Evolutionary conservation across 2,797 vertebrate species (phyloP).

Genomic region (Anolis apletophallus): DNA sequence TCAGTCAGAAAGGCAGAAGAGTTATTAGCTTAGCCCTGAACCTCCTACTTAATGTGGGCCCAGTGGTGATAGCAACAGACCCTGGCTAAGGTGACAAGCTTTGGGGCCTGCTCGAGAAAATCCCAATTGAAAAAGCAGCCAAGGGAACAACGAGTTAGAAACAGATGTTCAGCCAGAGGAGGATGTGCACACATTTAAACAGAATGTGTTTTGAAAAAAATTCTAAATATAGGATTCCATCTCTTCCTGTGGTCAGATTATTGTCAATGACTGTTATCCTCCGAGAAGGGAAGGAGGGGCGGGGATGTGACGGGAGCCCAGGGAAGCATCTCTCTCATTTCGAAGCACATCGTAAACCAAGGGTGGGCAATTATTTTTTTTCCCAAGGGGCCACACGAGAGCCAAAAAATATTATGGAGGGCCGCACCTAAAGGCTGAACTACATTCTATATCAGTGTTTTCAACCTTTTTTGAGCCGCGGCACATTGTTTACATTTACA

Average conservation of each 20-base stretch:
- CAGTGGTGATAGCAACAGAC: conserved; percentile 96
- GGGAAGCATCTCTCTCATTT: conserved; percentile 57
- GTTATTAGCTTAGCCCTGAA: conserved; percentile 99
- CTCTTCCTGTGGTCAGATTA: conserved; percentile 48
- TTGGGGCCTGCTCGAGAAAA: conserved; percentile 98
- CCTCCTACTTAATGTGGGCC: conserved; percentile 98
- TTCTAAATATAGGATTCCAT: conserved; percentile 71
- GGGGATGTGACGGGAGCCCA: background rate
- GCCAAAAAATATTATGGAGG: too few relatives aligned
- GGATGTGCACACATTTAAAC: conserved; percentile 78
- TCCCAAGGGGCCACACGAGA: too few relatives aligned
- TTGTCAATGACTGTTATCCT: conserved; percentile 65
- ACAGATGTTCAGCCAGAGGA: conserved; percentile 95
- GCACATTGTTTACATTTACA: too few relatives aligned
- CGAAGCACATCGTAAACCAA: conserved; percentile 63
- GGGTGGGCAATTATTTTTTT: too few relatives aligned
- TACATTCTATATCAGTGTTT: too few relatives aligned
- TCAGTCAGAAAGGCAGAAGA: conserved; percentile 95
- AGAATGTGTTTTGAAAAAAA: conserved; percentile 78
- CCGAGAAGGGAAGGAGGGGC: background rate
- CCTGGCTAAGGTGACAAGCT: conserved; percentile 98
- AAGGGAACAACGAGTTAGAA: conserved; percentile 98
- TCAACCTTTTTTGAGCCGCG: too few relatives aligned
- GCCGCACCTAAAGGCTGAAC: too few relatives aligned
- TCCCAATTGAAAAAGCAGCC: conserved; percentile 99